A percentile compares a stretch with the other conserved stretches of the same genome.
These are phyloP conservation scores for Elymnias hypermnestra DNA, from an alignment of 1,140 invertebrate species.

Conservation along the genomic window DNA sequence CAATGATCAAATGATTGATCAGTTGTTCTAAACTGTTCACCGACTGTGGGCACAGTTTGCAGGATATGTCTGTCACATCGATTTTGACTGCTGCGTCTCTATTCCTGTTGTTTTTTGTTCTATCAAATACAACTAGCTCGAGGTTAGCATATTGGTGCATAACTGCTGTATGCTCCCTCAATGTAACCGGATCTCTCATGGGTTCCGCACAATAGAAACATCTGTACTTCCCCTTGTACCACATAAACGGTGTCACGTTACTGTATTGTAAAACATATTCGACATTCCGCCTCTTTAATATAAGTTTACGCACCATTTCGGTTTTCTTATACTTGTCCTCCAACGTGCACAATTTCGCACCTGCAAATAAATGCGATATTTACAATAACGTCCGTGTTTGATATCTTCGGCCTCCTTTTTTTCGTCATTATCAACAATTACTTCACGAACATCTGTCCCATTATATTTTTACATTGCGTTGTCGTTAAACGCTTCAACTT, in stretches of 20 bases:
- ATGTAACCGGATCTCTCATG: slow-evolving; percentile 44
- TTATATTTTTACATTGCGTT: too few species aligned
- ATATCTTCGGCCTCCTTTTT: background rate
- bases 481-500: too few species aligned
- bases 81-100: slow-evolving; percentile 64
- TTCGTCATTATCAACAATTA: background rate
- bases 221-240: slow-evolving; percentile 57
- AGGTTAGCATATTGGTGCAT: slow-evolving; percentile 50
- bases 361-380: slow-evolving; percentile 54
- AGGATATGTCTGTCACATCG: slow-evolving; percentile 50
- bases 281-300: slow-evolving; percentile 52
- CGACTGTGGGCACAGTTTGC: slow-evolving; percentile 43
- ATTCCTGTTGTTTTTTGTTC: slow-evolving; percentile 60
- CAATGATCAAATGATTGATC: slow-evolving; percentile 61
- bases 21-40: slow-evolving; percentile 46
- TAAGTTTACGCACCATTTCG: slow-evolving; percentile 47
- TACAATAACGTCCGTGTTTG: slow-evolving; percentile 4
- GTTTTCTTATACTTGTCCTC: slow-evolving; percentile 63
- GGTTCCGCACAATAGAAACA: slow-evolving; percentile 61
- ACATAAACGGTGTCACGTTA: slow-evolving; percentile 61
- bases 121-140: slow-evolving; percentile 48
- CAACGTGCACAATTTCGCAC: slow-evolving; percentile 47
- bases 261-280: slow-evolving; percentile 62
- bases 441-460: too few species aligned
- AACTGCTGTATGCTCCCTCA: slow-evolving; percentile 46